Evolutionary conservation across 2,797 vertebrate genomes (phyloP), one percentile per base, ranked within the genome.

Genomic region (Eulemur albifrons): DNA sequence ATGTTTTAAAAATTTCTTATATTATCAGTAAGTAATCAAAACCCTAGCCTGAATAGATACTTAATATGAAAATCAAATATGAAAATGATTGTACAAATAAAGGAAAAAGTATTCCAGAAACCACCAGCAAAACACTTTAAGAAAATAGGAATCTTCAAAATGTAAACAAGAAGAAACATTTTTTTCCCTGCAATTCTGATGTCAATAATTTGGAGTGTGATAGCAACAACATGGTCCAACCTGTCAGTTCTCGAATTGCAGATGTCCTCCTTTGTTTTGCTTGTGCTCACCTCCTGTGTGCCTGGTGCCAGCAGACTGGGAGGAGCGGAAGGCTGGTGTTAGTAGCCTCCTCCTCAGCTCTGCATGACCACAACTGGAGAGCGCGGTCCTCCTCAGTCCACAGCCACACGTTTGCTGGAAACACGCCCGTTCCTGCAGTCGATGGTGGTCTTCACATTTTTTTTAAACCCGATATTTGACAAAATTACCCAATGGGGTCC

Each of bases 361-460:
- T 18, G 43, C 11, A 4, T 23, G 45, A 35, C 23, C 30, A 35
- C 30, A 2, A 5, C 27, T 25, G 17, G 43, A 20, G 21, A 6
- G 0, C 3, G 1, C 7, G 2, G 5, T 57, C 13, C 9, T 45
- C 32, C 4, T 4, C 27, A 23, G 27, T 43, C 45, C 25, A 2
- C 32, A 21, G 52, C 57, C 52, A 0, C 4, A 0, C 18, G 11
- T 27, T 10, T 15, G 7, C 5, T 17, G 1, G 15, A 35, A 32
- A 72, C 6, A 13, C 10, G 27, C 73, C 20, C 25, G 0, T 1
- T 38, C 1, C 8, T 17, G 76, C 1, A 0, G 30, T 32, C 35
- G 30, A 5, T 0, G 7, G 6, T 7, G 27, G 7, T 70, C n/a
- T 69, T 52, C 14, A 18, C 10, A 8, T 1, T 21, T 52, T 1